Evolutionary conservation across 2,113 vertebrate species (phyloP), one percentile per base, ranked within the genome.

Genomic region (Amphiprion ocellaris): DNA sequence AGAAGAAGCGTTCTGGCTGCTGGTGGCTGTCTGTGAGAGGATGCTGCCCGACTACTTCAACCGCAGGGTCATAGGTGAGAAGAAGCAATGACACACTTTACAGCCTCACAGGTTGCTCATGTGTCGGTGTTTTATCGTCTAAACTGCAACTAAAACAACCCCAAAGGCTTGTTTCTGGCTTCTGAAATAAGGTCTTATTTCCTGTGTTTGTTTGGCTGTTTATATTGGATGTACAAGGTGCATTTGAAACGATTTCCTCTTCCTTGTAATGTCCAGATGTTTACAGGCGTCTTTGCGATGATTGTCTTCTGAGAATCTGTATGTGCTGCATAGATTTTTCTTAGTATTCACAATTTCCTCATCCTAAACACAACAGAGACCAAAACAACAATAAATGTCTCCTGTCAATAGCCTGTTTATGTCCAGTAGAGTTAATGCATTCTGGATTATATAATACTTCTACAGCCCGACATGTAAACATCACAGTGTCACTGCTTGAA

Each of bases 21-120:
- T 99, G 87, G 98, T 98, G 44, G 96, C 97, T 0, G 95, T 99
- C 60, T 99, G 98, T 74, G 98, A 99, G 91, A 93, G 96, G 87
- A 99, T 99, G 98, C 94, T 99, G 77, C 98, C 98, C 0, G 97
- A 99, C 90, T 99, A 99, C 87, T 99, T 99, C 92, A 99, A 97
- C 92, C 96, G 95, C 88, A 93, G 98, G 24, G 98, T 99, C 69
- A 97, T 99, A 49, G 98, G 98, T 99, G 84, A 85, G 59, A 11
- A 65, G 14, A 54, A 47, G 17, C 5, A 14, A 14, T 11, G 41
- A 44, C 41, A 44, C 41, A 30, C 23, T 19, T 58, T 56, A 28
- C 28, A 80, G 5, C 9, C 33, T 9, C 12, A 2, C 1, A 41
- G 17, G 53, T 11, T 37, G 28, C 61, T 49, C 15, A n/a, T 10